Evolutionary conservation across 2,888 invertebrate genomes (phyloP).

Genomic region (Eupithecia exiguata): DNA sequence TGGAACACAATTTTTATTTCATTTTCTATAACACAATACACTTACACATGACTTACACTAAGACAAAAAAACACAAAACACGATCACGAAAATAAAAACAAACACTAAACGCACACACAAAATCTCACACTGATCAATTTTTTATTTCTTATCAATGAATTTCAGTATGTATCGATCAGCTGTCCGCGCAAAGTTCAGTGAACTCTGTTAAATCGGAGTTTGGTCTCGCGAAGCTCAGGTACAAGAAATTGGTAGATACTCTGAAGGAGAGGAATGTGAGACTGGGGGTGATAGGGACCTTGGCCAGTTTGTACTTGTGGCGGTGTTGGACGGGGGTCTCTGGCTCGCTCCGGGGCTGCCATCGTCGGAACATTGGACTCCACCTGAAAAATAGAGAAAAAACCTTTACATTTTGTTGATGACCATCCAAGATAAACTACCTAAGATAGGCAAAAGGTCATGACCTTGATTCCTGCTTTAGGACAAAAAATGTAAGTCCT

Average conservation of each 20-base stretch:
- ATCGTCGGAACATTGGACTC: slow-evolving; percentile 43
- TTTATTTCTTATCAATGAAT: neutral
- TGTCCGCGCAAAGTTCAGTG: slow-evolving; percentile 56
- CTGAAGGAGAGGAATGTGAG: slow-evolving; percentile 66
- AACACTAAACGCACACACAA: neutral
- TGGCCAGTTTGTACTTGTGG: slow-evolving; percentile 59
- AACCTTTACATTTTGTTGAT: too few species aligned
- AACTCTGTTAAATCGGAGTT: slow-evolving; percentile 64
- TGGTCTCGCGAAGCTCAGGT: slow-evolving; percentile 66
- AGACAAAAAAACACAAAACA: slow-evolving; percentile 8
- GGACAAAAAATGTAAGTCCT: neutral
- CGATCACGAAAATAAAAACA: slow-evolving; percentile 12
- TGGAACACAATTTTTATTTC: slow-evolving; percentile 20
- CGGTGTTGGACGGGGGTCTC: slow-evolving; percentile 21
- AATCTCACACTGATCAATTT: neutral
- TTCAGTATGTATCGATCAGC: neutral
- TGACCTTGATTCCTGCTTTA: too few species aligned
- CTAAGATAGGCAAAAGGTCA: too few species aligned
- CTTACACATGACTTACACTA: slow-evolving; percentile 33
- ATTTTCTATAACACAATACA: slow-evolving; percentile 30
- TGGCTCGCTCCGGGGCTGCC: slow-evolving; percentile 32
- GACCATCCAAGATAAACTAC: too few species aligned
- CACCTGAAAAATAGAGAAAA: slow-evolving; percentile 45
- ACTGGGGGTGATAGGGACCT: slow-evolving; percentile 58
- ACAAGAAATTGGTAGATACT: slow-evolving; percentile 68